Evolutionary conservation across 2,797 vertebrate species (phyloP), one percentile per base, ranked within the genome.

Genomic region (Hypotaenidia philippensis): DNA sequence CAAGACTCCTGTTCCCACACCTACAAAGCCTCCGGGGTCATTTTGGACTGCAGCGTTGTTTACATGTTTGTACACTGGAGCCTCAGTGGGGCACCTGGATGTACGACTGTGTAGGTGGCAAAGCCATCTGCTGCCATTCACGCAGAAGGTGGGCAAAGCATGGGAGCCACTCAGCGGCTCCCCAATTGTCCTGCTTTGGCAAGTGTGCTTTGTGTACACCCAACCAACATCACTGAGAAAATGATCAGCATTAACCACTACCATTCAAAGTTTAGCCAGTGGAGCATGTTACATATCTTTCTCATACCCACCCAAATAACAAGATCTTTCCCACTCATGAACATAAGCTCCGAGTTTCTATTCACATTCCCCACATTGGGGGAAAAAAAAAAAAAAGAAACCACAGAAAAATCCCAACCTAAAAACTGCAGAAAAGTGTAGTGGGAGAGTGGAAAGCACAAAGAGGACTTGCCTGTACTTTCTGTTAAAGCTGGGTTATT

Each of bases 1-100:
- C 38, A 85, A 87, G 53, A 77, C 32, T 90, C 29, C 61, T 64
- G 53, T 68, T 87, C 87, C 87, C 94, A 94, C 85, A 94, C 72
- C 76, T 83, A 83, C 87, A 83, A 68, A 77, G 75, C 49, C 75
- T 82, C 41, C 8, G 4, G 53, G 50, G 72, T 75, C 34, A 53
- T 71, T 80, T 2, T 68, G 82, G 57, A 25, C 64, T 18, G 34
- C 0, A 10, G 38, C 45, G 57, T 3, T 11, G n/a, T 83, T 81
- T n/a, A 13, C 3, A 1, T 25, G 11, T 25, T 47, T 53, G 27
- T 26, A 38, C 3, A 40, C 5, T 1, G 5, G 29, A 27, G 38
- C 25, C 56, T 69, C 50, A 49, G 52, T 2, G 53, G 36, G 44
- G 52, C 3, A 12, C 16, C 11, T 18, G 41, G 72, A 40, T 0